Base-by-base conservation (phyloP, 2,888 invertebrate genomes). In the Nymphalis c-album region DNA sequence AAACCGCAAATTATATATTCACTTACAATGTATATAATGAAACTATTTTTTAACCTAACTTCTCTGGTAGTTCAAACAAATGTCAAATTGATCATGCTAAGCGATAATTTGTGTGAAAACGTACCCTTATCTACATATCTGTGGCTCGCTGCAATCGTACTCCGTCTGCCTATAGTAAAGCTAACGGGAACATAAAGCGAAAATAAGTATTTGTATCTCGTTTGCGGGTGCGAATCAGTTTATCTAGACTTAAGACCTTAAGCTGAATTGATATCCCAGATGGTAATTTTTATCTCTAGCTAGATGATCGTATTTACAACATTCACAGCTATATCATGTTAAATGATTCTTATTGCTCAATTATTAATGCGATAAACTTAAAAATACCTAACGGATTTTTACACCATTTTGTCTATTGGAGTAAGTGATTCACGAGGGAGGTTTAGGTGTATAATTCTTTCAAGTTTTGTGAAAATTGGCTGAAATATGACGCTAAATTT, bases 191-290 rank as follows among this genome's bases (percentile, higher is more conserved):
- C 71, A 75, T 72, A 73, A 70, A 71, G 71, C 65, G 70, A 71
- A 72, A 70, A 73, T 73, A 75, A 71, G 67, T 73, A 74, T 73
- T 72, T 65, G 73, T 75, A 68, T 64, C 68, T 68, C 66, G 68
- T 67, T 72, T 68, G 64, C 58, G 67, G 51, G 60, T 48, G 57
- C 58, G 62, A 53, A 62, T 61, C 65, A 53, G 53, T 55, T 55
- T 60, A 57, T 57, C n/a, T 17, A 35, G 53, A 35, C 40, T 57
- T 57, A 57, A 57, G 35, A 40, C 35, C 35, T 66, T 31, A 40
- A 61, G 55, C 53, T 55, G 65, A 40, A 57, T 57, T 40, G 40
- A 57, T 57, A 57, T 57, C 57, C 6, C 7, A n/a, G 35, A 40
- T 57, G 57, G 57, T 57, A 57, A 57, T 57, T 57, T 57, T 57